Evolutionary conservation across 2,888 invertebrate genomes (phyloP), one percentile per base, ranked within the genome.

Genomic region (Lycaena phlaeas): DNA sequence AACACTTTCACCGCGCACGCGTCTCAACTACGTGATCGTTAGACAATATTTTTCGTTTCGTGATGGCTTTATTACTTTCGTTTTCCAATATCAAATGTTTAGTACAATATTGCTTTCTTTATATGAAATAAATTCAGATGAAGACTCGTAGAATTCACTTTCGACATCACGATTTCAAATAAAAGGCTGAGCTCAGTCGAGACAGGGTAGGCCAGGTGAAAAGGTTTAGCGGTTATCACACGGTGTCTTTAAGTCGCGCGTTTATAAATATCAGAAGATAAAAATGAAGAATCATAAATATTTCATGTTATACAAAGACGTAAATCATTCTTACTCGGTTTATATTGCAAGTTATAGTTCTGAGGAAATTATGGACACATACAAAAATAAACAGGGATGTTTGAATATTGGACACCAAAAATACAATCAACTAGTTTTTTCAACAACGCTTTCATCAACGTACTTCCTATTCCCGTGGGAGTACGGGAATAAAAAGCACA

Each of bases 1-100:
- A 37, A 42, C 48, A 63, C 70, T 74, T 74, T 76, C 72, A 61
- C 69, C 55, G 27, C 43, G 51, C 62, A 62, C 66, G 61, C 56
- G 50, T 55, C 52, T 43, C 28, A 22, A 40, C 43, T 44, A 57
- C 61, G 62, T 61, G 63, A 62, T 56, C 53, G 46, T 44, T 49
- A 41, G 53, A 57, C 51, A 47, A 49, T 49, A 55, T 54, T 59
- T 54, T 43, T 52, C 57, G 53, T 51, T 57, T 49, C 43, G 43
- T 41, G 22, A 42, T 38, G 27, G 48, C 54, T 55, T 54, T 54
- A 56, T 64, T 52, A 71, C 69, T 76, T 59, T 78, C 68, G 44
- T 55, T 81, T 76, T 78, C 68, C 52, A 64, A 64, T 58, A 58
- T 54, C 54, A 54, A 48, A 57, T 56, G 48, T 52, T 53, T 52